Evolutionary conservation across 2,113 vertebrate species (phyloP).

Genomic region (Tursiops truncatus): DNA sequence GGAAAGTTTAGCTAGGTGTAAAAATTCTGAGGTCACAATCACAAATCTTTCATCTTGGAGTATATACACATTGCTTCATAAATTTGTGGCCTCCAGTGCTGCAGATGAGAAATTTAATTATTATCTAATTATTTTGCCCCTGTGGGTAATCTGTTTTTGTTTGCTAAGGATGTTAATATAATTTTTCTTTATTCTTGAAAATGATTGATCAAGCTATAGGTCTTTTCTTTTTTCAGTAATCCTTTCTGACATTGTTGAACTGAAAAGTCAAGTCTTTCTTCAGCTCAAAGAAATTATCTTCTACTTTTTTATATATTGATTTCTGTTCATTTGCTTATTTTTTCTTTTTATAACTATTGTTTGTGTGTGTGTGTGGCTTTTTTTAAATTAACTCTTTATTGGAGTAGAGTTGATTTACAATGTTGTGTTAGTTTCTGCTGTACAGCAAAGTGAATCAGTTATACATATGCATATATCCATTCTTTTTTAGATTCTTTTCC

Average conservation of each 20-base stretch:
- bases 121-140: not conserved
- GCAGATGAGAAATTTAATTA: not conserved
- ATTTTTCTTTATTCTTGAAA: conserved; percentile 27
- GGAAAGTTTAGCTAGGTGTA: not conserved
- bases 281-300: not conserved
- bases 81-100: not conserved
- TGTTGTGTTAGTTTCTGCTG: not conserved
- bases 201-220: not conserved
- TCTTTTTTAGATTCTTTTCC: not conserved
- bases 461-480: not conserved
- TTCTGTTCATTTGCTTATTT: not conserved
- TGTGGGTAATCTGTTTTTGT: not conserved
- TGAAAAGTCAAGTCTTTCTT: not conserved
- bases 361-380: not conserved
- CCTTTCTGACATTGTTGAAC: not conserved
- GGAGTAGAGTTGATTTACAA: not conserved
- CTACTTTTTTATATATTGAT: not conserved
- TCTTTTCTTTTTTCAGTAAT: not conserved
- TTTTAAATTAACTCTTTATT: not conserved
- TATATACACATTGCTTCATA: not conserved
- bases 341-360: not conserved
- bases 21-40: not conserved
- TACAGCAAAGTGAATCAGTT: not conserved
- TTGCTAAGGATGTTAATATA: not conserved
- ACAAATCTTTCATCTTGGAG: not conserved